These are phyloP conservation scores for Ips nitidus DNA, from an alignment of 1,140 invertebrate species.

Conservation along the genomic window DNA sequence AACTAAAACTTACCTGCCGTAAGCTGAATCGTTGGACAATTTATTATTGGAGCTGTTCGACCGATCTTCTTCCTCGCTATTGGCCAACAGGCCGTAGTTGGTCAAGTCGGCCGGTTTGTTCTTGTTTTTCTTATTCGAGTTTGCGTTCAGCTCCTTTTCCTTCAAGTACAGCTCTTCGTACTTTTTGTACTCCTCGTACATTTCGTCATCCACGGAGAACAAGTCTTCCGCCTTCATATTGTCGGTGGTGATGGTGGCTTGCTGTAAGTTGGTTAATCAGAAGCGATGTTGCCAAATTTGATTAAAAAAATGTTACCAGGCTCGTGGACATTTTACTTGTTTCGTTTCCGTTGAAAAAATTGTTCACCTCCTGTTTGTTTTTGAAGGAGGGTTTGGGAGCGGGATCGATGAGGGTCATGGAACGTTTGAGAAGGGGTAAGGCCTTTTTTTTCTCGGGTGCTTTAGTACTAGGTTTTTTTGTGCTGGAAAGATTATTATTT, in stretches of 20 bases:
- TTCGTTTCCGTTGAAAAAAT: constrained; percentile 38
- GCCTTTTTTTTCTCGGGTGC: constrained; percentile 34
- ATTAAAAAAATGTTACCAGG: not conserved
- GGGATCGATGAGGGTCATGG: constrained; percentile 40
- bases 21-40: constrained; percentile 62
- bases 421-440: constrained; percentile 38
- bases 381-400: constrained; percentile 37
- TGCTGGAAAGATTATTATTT: constrained; percentile 31
- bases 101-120: constrained; percentile 30
- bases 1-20: constrained; percentile 61
- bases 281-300: not conserved
- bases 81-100: constrained; percentile 33
- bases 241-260: not conserved
- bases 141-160: constrained; percentile 47
- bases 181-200: constrained; percentile 57
- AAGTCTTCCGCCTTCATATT: constrained; percentile 40
- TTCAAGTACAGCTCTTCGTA: constrained; percentile 55
- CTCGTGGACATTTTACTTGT: constrained; percentile 22
- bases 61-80: constrained; percentile 31
- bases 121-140: constrained; percentile 37
- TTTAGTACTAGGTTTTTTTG: constrained; percentile 1
- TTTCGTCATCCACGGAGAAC: constrained; percentile 47
- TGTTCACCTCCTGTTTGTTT: constrained; percentile 42
- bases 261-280: not conserved
- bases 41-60: constrained; percentile 26